Evolutionary conservation across 2,888 invertebrate genomes (phyloP).

Genomic region (Meteorus cinctellus): DNA sequence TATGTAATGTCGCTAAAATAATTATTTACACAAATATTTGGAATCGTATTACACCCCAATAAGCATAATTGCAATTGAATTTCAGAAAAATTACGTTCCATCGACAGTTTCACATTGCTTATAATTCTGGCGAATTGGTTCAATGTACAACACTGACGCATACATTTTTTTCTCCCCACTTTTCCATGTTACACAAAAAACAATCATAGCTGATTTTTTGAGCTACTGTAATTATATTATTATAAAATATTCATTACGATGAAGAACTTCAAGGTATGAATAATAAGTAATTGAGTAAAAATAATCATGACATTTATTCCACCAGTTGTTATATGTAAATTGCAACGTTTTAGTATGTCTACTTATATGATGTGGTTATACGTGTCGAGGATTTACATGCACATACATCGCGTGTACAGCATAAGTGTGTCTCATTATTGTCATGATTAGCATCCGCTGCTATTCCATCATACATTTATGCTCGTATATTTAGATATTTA

Average conservation of each 20-base stretch:
- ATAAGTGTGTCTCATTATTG: conserved; percentile 27
- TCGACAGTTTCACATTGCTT: no score
- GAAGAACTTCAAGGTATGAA: background rate
- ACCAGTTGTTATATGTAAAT: background rate
- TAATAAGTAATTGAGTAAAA: background rate
- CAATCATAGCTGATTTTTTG: no score
- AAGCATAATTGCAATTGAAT: no score
- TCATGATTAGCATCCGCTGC: conserved; percentile 5
- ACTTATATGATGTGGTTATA: conserved; percentile 26
- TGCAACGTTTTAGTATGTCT: background rate
- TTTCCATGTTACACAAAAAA: no score
- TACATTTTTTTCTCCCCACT: background rate
- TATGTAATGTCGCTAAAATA: no score
- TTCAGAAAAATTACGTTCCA: no score
- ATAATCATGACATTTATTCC: conserved; percentile 19
- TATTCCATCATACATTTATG: conserved; percentile 8
- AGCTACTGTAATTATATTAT: background rate
- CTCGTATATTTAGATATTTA: background rate
- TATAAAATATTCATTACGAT: background rate
- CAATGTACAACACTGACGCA: background rate
- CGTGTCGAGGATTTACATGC: conserved; percentile 33
- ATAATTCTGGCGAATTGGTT: no score
- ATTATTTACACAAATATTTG: no score
- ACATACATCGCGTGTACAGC: conserved; percentile 17
- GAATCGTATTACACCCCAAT: no score